Conservation (phyloP, 1,140 invertebrate species). For the Papilio glaucus region DNA sequence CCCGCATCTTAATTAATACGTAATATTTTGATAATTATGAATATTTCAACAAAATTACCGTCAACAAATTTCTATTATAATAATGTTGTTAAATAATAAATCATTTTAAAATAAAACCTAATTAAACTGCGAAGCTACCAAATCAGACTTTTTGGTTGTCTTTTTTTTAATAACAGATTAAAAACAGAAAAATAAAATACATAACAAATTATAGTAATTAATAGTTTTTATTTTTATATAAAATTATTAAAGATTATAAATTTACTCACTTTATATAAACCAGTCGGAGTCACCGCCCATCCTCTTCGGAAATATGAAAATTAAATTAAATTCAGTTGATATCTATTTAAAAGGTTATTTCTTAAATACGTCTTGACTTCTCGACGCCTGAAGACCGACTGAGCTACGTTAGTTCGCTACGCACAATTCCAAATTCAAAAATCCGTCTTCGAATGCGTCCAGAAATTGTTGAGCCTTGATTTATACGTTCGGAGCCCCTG, state of each 20-base stretch:
- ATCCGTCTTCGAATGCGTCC: conserved; percentile 53
- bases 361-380: conserved; percentile 45
- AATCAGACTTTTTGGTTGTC: too few relatives aligned
- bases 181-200: too few relatives aligned
- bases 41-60: too few relatives aligned
- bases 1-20: too few relatives aligned
- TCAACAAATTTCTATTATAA: too few relatives aligned
- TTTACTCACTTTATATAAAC: conserved; percentile 26
- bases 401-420: conserved; percentile 42
- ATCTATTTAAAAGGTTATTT: conserved; percentile 20
- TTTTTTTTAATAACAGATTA: too few relatives aligned
- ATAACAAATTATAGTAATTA: too few relatives aligned
- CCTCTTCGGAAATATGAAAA: conserved; percentile 42
- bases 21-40: too few relatives aligned
- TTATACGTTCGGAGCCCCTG: conserved; percentile 51
- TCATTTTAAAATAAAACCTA: too few relatives aligned
- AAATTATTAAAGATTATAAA: background rate
- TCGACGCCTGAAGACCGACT: conserved; percentile 56
- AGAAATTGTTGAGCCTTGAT: conserved; percentile 53
- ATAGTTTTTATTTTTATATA: background rate
- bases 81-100: too few relatives aligned
- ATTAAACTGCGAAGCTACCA: too few relatives aligned
- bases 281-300: conserved; percentile 42
- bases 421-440: conserved; percentile 50
- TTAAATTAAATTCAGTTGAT: conserved; percentile 11